Evolutionary conservation across 2,888 invertebrate species (phyloP).

Genomic region (Melinaea marsaeus): DNA sequence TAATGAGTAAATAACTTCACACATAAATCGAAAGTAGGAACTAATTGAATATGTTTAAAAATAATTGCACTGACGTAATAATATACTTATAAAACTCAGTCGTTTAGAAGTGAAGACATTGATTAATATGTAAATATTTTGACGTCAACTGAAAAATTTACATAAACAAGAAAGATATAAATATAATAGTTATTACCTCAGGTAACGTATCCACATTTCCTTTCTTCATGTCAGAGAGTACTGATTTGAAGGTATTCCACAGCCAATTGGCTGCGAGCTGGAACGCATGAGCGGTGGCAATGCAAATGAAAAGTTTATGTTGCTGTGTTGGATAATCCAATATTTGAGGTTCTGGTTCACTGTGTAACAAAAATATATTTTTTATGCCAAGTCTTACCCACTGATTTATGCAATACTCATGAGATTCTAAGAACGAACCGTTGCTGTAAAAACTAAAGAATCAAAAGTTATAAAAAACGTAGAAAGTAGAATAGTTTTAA

Average conservation of each 20-base stretch:
- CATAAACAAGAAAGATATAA: constrained; percentile 45
- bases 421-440: no score
- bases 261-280: constrained; percentile 84
- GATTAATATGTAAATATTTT: not conserved
- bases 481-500: not conserved
- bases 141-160: not conserved
- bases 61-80: not conserved
- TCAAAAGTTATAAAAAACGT: not conserved
- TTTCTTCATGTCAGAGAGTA: constrained; percentile 84
- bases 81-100: not conserved
- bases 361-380: constrained; percentile 27
- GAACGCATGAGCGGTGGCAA: constrained; percentile 89
- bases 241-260: constrained; percentile 87
- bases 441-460: no score
- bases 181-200: constrained; percentile 82
- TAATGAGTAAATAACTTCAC: no score
- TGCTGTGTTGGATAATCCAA: constrained; percentile 96
- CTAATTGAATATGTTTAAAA: no score
- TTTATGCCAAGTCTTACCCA: no score
- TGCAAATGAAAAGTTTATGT: constrained; percentile 80
- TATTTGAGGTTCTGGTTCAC: constrained; percentile 86
- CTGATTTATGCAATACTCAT: no score
- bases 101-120: not conserved
- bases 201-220: constrained; percentile 90
- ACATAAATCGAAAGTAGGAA: no score